phyloP scores from a whole-genome alignment of 1,140 invertebrate species.

The Pseudomyrmex pallidus region DNA sequence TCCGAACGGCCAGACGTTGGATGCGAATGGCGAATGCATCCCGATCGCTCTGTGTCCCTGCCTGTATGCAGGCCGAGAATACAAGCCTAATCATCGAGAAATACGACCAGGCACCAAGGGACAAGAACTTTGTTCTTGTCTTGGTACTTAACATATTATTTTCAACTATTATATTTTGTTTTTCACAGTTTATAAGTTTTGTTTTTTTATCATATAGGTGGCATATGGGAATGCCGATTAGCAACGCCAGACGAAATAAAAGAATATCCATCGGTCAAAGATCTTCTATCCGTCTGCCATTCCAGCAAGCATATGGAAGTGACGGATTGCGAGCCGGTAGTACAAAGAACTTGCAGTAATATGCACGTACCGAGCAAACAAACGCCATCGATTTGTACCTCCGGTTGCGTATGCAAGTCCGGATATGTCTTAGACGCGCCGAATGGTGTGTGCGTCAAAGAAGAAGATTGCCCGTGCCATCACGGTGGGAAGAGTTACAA shows the following conservation, averaged over 20 bases:
- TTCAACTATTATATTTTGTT: not conserved
- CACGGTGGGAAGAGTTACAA: conserved; percentile 93
- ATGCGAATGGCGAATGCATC: conserved; percentile 90
- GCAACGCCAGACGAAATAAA: conserved; percentile 88
- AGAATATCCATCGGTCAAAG: conserved; percentile 87
- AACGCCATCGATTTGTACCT: conserved; percentile 87
- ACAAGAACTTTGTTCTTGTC: conserved; percentile 91
- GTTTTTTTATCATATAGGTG: conserved; percentile 61
- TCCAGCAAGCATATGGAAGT: conserved; percentile 88
- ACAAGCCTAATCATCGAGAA: conserved; percentile 91
- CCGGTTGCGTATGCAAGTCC: conserved; percentile 92
- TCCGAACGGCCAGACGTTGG: conserved; percentile 90
- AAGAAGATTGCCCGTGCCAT: conserved; percentile 93
- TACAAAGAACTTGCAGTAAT: conserved; percentile 92
- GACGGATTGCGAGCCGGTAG: conserved; percentile 90
- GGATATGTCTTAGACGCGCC: conserved; percentile 91
- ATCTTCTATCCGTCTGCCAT: conserved; percentile 87
- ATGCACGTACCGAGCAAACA: conserved; percentile 87
- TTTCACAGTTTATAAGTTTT: not conserved
- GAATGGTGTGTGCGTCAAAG: conserved; percentile 89
- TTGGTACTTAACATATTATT: conserved; percentile 13
- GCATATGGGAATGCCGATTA: conserved; percentile 89
- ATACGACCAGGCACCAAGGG: conserved; percentile 88
- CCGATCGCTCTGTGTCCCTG: conserved; percentile 92
- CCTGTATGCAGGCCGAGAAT: conserved; percentile 89